A percentile compares a stretch with the other conserved stretches of the same genome.
phyloP scores from a whole-genome alignment of 2,113 vertebrate species.

The Hepsetus odoe region DNA sequence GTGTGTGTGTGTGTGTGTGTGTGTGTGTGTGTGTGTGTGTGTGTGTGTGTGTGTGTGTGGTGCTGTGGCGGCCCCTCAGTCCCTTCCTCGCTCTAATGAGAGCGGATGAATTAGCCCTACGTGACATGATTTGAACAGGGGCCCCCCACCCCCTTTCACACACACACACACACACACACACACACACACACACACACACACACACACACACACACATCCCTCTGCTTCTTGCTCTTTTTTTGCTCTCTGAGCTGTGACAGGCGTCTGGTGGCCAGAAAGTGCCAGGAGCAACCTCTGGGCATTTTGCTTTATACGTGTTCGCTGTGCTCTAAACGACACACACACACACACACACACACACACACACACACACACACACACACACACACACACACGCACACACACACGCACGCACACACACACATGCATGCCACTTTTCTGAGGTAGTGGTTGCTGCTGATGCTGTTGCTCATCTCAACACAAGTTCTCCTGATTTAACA shows the following conservation, averaged over 20 bases:
- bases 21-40: conserved; percentile 51
- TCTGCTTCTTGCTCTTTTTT: conserved; percentile 49
- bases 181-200: conserved; percentile 44
- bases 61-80: conserved; percentile 61
- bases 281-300: conserved; percentile 71
- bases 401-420: conserved; percentile 54
- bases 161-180: conserved; percentile 46
- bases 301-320: conserved; percentile 65
- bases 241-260: conserved; percentile 84
- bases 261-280: conserved; percentile 81
- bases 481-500: conserved; percentile 78
- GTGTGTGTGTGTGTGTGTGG: conserved; percentile 33
- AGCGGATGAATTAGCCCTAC: conserved; percentile 98
- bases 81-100: conserved; percentile 98
- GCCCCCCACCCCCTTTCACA: conserved; percentile 65
- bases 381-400: conserved; percentile 48
- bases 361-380: conserved; percentile 56
- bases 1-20: no score
- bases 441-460: no score
- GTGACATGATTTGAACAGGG: conserved; percentile 95
- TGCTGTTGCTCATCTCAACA: conserved; percentile 60
- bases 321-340: conserved; percentile 57
- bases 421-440: conserved; percentile 29
- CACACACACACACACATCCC: conserved; percentile 16
- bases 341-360: conserved; percentile 52